Evolutionary conservation across 2,888 invertebrate species (phyloP), one percentile per base, ranked within the genome.

Genomic region (Machimus rusticus): DNA sequence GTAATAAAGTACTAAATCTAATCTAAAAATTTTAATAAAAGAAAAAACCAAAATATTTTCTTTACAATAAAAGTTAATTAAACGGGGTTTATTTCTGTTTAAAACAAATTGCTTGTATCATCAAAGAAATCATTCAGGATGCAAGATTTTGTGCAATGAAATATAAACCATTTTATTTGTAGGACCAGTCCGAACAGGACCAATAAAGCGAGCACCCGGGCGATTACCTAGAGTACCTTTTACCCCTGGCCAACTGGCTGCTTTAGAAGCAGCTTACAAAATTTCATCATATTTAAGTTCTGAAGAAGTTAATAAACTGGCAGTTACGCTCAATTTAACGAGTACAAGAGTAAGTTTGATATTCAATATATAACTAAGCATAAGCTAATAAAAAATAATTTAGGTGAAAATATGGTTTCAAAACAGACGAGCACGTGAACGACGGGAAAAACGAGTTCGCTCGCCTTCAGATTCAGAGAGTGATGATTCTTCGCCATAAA

Each of bases 391-490:
- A 31, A 28, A 74, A 74, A 46, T 74, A 28, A 16, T 85, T 19
- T 39, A 88, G 88, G 88, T 88, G 86, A 94, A 96, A 93, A 86
- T 86, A 28, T 86, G 86, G 86, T 86, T 86, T 37, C 86, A 86
- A 94, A 96, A 96, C 91, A 94, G 96, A 77, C 94, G 96, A 81
- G 96, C 96, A 0, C 93, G 96, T 46, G 96, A 96, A 90, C 93
- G 96, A 89, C 93, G 96, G 89, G 96, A 96, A 92, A 94, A 94
- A 90, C 92, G 92, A 0, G 92, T 28, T 43, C 28, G 12, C 1
- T 43, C 37, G 3, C 55, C 81, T 0, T 31, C 51, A 28, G 23
- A 43, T 55, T 51, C 81, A 23, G 81, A 81, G 3, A 46, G 55
- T 14, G 81, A 81, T 51, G 51, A 31, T 51, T 81, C 81, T 31